These are phyloP conservation scores for Chromoteleia sp. DNA, from an alignment of 2,888 invertebrate species.

Conservation along the genomic window DNA sequence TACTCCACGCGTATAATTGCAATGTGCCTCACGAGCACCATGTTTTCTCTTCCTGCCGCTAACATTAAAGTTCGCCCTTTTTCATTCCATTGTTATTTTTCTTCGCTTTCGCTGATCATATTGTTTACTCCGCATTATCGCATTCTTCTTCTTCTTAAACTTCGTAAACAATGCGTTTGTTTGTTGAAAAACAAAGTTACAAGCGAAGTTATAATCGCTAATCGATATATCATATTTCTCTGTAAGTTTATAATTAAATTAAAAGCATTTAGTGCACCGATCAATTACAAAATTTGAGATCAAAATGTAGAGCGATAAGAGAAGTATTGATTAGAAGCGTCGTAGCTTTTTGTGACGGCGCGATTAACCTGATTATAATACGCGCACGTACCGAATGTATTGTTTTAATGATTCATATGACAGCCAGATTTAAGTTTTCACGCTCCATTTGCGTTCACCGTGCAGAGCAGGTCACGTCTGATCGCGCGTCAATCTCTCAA, in stretches of 20 bases:
- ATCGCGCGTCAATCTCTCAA: constrained; percentile 65
- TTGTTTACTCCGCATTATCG: constrained; percentile 20
- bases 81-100: constrained; percentile 51
- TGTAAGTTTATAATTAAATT: too few species aligned
- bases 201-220: too few species aligned
- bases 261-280: too few species aligned
- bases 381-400: constrained; percentile 40
- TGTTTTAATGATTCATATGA: constrained; percentile 48
- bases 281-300: too few species aligned
- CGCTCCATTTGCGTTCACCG: constrained; percentile 60
- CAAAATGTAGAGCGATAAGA: background rate
- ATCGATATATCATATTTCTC: too few species aligned
- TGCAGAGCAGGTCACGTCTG: constrained; percentile 57
- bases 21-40: constrained; percentile 58
- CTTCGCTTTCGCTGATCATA: constrained; percentile 19
- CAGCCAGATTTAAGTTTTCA: constrained; percentile 51
- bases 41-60: constrained; percentile 59
- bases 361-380: constrained; percentile 53
- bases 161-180: constrained; percentile 11
- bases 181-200: too few species aligned
- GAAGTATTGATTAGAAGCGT: background rate
- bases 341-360: constrained; percentile 12
- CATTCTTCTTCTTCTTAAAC: constrained; percentile 10
- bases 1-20: constrained; percentile 71
- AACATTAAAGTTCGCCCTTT: constrained; percentile 39